Percentiles rank a stretch among this genome's conserved stretches.
Conservation (phyloP, 2,113 vertebrate species). For the Trogon surrucura region DNA sequence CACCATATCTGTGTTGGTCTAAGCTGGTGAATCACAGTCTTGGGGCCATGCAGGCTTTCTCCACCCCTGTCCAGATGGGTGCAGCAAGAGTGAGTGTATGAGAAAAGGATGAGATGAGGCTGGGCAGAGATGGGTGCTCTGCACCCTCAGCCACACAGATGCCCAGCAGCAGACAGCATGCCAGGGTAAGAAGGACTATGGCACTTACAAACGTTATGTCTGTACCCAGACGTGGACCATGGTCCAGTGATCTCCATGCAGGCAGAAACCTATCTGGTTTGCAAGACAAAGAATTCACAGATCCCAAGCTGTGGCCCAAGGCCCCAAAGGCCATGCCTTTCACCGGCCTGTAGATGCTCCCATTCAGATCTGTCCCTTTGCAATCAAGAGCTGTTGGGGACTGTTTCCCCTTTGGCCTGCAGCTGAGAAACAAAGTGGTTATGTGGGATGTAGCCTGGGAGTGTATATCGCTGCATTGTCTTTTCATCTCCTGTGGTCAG, state of each 20-base stretch:
- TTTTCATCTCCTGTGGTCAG: not conserved
- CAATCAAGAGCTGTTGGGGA: not conserved
- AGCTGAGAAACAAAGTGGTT: not conserved
- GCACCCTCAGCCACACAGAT: not conserved
- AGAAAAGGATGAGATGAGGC: not conserved
- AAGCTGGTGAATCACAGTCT: not conserved
- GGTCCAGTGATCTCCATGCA: not conserved
- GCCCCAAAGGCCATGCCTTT: not conserved
- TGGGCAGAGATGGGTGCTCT: not conserved
- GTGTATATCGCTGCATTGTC: fast-evolving
- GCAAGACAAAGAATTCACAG: not conserved
- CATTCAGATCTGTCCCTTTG: not conserved
- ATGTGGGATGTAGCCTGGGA: fast-evolving
- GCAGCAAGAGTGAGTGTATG: not conserved
- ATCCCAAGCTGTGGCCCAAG: not conserved
- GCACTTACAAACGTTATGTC: not conserved
- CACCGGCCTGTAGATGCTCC: not conserved
- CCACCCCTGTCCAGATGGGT: not conserved
- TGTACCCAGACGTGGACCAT: not conserved
- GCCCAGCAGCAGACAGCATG: not conserved
- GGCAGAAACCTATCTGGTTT: not conserved
- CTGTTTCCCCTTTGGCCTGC: not conserved
- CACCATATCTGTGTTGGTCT: fast-evolving
- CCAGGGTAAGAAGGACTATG: not conserved
- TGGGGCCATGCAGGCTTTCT: not conserved